Base-by-base conservation (phyloP, 2,113 vertebrate genomes). In the Paratilapia polleni region DNA sequence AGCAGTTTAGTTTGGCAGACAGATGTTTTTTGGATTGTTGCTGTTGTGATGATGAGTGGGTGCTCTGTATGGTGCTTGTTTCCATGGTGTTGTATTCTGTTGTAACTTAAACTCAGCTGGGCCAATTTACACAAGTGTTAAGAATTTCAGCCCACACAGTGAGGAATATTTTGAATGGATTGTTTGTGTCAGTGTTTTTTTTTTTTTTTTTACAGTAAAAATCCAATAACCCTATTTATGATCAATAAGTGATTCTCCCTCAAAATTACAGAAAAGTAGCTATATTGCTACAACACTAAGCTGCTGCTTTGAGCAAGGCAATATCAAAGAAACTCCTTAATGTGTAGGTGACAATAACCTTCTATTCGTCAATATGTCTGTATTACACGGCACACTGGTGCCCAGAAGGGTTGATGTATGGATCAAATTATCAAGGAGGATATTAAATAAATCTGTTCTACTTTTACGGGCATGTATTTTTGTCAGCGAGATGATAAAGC, bases 371-470 rank as follows among this genome's bases (percentile, higher is more conserved):
- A 28, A 63, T 43, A 24, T 63, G 82, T 88, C 70, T 49, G 77
- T 68, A 64, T 78, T 75, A 79, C 66, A 73, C 9, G 10, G 61
- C 73, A 36, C 54, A 3, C 22, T 22, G 47, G 8, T 26, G 70
- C 56, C 74, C 64, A 49, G 34, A 78, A n/a, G 68, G 41, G 76
- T 77, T 91, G 87, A 91, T 92, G 43, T 88, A 91, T 87, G 26
- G 84, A 84, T 75, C 57, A 88, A 93, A 94, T 92, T 78, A 93
- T 89, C 76, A 87, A 83, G 61, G 6, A 88, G 31, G 62, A 84
- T 79, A 91, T 90, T 60, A 91, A 88, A 92, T 91, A 87, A 90
- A 94, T 94, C 73, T 57, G 62, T 82, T 82, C 77, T 58, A 49
- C 41, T 84, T 91, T 90, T 87, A 90, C 74, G 49, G 68, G 60